phyloP scores from a whole-genome alignment of 1,140 invertebrate species.

The Meloidogyne hapla region DNA sequence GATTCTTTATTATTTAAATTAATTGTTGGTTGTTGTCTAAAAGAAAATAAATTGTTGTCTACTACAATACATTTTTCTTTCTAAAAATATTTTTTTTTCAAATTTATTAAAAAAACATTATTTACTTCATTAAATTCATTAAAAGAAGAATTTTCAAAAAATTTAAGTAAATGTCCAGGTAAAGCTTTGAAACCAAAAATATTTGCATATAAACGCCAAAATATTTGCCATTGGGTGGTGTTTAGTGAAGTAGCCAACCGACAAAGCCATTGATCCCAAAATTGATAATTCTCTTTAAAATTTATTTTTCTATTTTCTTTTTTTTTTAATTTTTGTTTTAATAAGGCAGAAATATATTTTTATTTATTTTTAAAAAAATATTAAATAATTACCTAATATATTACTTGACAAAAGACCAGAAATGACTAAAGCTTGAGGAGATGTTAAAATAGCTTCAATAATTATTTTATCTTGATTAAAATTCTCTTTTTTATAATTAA shows the following conservation, averaged over 20 bases:
- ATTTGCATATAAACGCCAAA: conserved; percentile 13
- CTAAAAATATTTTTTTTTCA: background rate
- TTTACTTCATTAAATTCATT: background rate
- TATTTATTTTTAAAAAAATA: background rate
- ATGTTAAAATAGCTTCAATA: conserved; percentile 20
- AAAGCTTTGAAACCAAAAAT: conserved; percentile 22
- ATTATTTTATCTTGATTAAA: conserved; percentile 16
- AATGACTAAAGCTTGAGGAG: conserved; percentile 20
- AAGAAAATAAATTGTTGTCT: background rate
- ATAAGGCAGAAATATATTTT: too few relatives aligned
- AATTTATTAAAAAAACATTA: background rate
- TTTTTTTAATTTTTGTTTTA: too few relatives aligned
- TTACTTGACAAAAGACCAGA: conserved; percentile 10
- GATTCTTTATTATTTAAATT: background rate
- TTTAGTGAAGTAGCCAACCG: conserved; percentile 21
- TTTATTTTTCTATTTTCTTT: background rate
- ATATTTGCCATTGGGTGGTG: conserved; percentile 21
- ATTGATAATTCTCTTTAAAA: conserved; percentile 13
- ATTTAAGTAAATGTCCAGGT: conserved; percentile 15
- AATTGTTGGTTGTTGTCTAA: background rate
- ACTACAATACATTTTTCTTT: background rate
- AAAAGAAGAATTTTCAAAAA: conserved; percentile 15
- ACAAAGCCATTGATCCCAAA: conserved; percentile 30
- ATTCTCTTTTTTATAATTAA: background rate
- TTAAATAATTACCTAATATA: conserved; percentile 18